Percentiles rank a stretch among this genome's conserved stretches.
These are phyloP conservation scores for Pseudochaenichthys georgianus DNA, from an alignment of 2,797 vertebrate genomes.

Conservation along the genomic window DNA sequence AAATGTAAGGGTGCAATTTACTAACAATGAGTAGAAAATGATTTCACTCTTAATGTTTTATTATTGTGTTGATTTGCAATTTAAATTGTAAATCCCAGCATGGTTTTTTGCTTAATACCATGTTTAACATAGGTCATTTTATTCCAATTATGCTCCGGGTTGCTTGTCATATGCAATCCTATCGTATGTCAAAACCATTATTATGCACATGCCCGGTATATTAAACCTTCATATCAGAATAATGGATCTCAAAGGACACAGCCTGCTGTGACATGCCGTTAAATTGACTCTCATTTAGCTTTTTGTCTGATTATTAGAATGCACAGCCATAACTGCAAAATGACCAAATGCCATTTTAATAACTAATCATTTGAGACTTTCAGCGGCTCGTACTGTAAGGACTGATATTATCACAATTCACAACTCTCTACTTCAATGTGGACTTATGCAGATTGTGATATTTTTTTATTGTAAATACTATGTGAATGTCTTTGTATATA, in stretches of 20 bases:
- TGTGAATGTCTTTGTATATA: too few relatives aligned
- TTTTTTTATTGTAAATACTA: too few relatives aligned
- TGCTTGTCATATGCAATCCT: slow-evolving; percentile 35
- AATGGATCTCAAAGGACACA: slow-evolving; percentile 61
- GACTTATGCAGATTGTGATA: too few relatives aligned
- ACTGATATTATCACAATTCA: slow-evolving; percentile 25
- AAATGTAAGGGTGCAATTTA: too few relatives aligned
- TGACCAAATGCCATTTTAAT: slow-evolving; percentile 59
- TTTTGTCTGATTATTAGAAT: slow-evolving; percentile 58
- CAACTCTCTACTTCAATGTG: not conserved
- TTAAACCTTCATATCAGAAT: slow-evolving; percentile 55
- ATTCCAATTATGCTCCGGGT: slow-evolving; percentile 18
- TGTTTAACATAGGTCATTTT: slow-evolving; percentile 29
- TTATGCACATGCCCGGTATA: slow-evolving; percentile 29
- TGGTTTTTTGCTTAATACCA: slow-evolving; percentile 3
- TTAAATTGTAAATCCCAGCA: not conserved
- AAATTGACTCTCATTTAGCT: slow-evolving; percentile 52
- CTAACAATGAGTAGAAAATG: not conserved
- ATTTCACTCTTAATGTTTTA: not conserved
- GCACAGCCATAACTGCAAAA: slow-evolving; percentile 38
- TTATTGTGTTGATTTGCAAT: not conserved
- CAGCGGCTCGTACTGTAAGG: slow-evolving; percentile 1
- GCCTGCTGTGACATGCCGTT: slow-evolving; percentile 33
- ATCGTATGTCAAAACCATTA: slow-evolving; percentile 21
- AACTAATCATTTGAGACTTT: slow-evolving; percentile 46